Evolutionary conservation across 2,797 vertebrate genomes (phyloP).

Genomic region (Graptemys geographica): DNA sequence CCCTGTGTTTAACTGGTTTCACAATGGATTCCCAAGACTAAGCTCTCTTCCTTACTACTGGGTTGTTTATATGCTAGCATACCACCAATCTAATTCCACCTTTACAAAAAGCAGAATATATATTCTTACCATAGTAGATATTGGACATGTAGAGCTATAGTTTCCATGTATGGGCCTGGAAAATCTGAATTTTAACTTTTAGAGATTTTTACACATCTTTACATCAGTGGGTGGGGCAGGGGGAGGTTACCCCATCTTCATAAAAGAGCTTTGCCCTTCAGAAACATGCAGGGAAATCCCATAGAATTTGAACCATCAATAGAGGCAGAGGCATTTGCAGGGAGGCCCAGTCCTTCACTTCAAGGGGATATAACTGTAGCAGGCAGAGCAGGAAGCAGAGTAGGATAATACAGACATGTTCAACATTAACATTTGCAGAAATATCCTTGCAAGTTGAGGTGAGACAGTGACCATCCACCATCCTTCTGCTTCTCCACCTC

Average conservation of each 20-base stretch:
- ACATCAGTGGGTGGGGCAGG: not conserved
- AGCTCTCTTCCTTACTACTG: slow-evolving; percentile 51
- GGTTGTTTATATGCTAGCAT: slow-evolving; percentile 61
- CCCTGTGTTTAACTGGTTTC: slow-evolving; percentile 50
- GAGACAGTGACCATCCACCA: not conserved
- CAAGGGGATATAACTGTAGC: not conserved
- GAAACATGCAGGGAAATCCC: not conserved
- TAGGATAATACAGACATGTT: not conserved
- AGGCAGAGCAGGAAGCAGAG: not conserved
- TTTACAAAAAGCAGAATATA: slow-evolving; percentile 25
- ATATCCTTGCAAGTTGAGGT: not conserved
- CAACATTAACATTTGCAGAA: not conserved
- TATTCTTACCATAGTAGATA: slow-evolving; percentile 8
- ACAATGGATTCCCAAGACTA: slow-evolving; percentile 51
- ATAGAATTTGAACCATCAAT: not conserved
- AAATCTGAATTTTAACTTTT: not conserved
- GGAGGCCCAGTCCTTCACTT: not conserved
- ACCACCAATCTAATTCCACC: not conserved
- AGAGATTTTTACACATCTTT: not conserved
- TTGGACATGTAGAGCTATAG: not conserved
- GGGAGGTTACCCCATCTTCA: not conserved
- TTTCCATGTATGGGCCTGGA: not conserved
- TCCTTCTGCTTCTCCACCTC: not conserved
- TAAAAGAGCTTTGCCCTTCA: not conserved
- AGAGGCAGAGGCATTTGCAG: not conserved